Evolutionary conservation across 2,113 vertebrate species (phyloP).

Genomic region (Meriones unguiculatus): DNA sequence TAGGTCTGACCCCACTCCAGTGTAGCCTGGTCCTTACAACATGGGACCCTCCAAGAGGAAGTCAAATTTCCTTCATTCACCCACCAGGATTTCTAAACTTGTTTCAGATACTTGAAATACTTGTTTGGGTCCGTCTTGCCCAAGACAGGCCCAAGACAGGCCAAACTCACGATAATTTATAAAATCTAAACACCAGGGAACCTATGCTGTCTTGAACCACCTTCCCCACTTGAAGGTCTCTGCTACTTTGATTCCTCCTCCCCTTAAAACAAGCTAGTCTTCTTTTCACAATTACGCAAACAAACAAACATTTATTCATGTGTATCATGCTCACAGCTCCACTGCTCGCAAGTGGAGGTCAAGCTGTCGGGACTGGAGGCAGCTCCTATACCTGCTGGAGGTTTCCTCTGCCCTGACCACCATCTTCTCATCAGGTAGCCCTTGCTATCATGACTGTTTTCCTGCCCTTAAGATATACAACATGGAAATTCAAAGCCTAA

Average conservation of each 20-base stretch:
- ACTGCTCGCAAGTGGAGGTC: neutral
- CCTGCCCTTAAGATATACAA: neutral
- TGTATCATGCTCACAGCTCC: neutral
- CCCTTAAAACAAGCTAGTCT: neutral
- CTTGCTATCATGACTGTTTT: neutral
- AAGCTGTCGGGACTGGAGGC: neutral
- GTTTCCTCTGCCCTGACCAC: neutral
- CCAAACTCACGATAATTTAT: neutral
- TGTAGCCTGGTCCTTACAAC: neutral
- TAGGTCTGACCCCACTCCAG: neutral
- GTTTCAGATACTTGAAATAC: neutral
- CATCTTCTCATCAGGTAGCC: neutral
- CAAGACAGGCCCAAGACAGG: neutral
- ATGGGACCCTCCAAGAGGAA: neutral
- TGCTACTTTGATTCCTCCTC: neutral
- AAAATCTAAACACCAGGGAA: neutral
- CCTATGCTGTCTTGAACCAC: neutral
- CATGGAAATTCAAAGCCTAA: neutral
- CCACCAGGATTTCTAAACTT: neutral
- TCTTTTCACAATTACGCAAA: neutral
- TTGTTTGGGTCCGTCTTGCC: neutral
- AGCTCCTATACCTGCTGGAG: too few relatives aligned
- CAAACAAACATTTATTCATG: neutral
- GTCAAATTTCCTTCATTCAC: neutral
- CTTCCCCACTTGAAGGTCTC: neutral